Conservation (phyloP, 2,797 vertebrate genomes). For the Scolopax rusticola region DNA sequence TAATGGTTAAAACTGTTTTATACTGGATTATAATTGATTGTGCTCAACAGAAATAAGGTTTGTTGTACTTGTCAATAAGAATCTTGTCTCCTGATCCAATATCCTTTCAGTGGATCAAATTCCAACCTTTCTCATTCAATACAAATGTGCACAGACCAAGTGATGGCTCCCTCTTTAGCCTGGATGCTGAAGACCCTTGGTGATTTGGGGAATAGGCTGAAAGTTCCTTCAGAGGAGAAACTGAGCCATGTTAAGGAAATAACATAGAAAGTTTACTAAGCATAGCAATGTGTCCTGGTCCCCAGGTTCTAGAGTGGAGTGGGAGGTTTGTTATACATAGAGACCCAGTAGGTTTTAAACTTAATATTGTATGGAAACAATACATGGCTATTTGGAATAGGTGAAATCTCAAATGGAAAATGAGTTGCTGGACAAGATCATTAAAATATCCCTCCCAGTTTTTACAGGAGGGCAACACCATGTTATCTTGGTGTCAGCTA, state of each 20-base stretch:
- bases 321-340: neutral
- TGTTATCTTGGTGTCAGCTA: neutral
- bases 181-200: neutral
- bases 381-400: neutral
- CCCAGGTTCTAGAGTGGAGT: neutral
- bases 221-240: neutral
- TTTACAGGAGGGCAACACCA: neutral
- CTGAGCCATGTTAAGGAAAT: neutral
- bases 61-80: neutral
- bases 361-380: neutral
- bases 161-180: neutral
- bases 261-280: neutral
- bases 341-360: neutral
- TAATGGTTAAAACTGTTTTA: neutral
- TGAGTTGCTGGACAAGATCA: neutral
- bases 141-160: neutral
- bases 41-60: neutral
- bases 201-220: neutral
- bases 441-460: neutral
- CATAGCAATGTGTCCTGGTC: neutral
- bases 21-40: neutral
- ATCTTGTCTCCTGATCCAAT: neutral
- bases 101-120: neutral
- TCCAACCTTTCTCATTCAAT: neutral
- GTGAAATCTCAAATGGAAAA: neutral